A percentile compares a stretch with the other conserved stretches of the same genome.
phyloP scores from a whole-genome alignment of 2,888 invertebrate species.

The Dyspetes luteomarginatus region DNA sequence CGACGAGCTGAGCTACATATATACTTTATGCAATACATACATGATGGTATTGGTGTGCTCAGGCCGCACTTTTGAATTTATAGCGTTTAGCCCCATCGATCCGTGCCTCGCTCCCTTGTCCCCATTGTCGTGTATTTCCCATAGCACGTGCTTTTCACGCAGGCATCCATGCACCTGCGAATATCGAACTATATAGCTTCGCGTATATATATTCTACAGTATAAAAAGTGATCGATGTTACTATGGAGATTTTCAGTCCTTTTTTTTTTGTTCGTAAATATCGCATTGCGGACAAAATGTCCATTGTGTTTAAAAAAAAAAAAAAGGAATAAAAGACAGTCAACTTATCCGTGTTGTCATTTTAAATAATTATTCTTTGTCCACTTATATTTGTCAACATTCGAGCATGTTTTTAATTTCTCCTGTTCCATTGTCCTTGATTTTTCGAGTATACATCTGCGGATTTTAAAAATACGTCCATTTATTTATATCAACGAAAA shows the following conservation, averaged over 20 bases:
- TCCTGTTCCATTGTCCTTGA: background rate
- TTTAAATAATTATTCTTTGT: background rate
- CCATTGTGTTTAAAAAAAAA: background rate
- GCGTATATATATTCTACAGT: conserved; percentile 45
- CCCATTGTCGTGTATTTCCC: conserved; percentile 49
- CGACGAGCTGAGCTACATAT: too few species aligned
- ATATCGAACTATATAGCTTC: background rate
- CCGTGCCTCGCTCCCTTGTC: conserved; percentile 39
- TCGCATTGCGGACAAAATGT: background rate
- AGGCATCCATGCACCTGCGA: conserved; percentile 39
- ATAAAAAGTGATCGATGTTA: conserved; percentile 46
- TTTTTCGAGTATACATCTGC: background rate
- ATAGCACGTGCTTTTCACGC: conserved; percentile 42
- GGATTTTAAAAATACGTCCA: background rate
- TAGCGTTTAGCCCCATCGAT: conserved; percentile 63
- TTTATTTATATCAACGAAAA: background rate
- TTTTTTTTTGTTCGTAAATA: conserved; percentile 3
- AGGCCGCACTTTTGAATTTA: conserved; percentile 61
- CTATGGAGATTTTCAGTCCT: conserved; percentile 23
- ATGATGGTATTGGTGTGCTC: conserved; percentile 16
- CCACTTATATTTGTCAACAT: background rate
- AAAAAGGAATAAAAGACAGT: background rate
- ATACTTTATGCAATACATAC: background rate
- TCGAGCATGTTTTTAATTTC: background rate
- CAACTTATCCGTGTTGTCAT: background rate